phyloP scores from a whole-genome alignment of 2,888 invertebrate species.

The Allygus modestus region DNA sequence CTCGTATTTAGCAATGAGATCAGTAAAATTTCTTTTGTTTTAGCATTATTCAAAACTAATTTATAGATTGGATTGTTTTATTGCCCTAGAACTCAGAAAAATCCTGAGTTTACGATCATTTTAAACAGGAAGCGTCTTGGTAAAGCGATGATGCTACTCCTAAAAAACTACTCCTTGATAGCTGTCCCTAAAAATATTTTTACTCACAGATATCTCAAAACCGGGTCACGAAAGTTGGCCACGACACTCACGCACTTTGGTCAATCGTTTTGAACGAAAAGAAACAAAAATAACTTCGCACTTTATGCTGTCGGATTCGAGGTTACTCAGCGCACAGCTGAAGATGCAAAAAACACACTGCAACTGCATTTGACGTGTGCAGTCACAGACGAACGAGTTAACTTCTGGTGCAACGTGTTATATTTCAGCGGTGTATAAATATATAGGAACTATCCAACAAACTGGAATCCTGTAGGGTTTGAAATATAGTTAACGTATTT shows the following conservation, averaged over 20 bases:
- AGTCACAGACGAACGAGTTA: constrained; percentile 10
- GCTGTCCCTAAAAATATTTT: neutral
- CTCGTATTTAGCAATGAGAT: too few species aligned
- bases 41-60: too few species aligned
- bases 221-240: neutral
- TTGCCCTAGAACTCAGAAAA: neutral
- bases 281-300: constrained; percentile 25
- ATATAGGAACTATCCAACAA: too few species aligned
- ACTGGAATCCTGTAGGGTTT: too few species aligned
- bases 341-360: constrained; percentile 1
- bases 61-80: neutral
- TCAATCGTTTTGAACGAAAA: constrained; percentile 20
- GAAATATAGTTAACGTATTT: too few species aligned
- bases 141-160: neutral
- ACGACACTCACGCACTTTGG: neutral
- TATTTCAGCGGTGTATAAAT: neutral
- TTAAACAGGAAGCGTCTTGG: neutral
- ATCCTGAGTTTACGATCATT: neutral
- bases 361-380: constrained; percentile 30
- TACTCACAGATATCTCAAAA: constrained; percentile 16
- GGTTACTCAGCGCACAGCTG: constrained; percentile 14
- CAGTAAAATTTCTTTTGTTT: too few species aligned
- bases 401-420: neutral
- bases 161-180: too few species aligned
- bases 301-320: neutral